Base-by-base conservation (phyloP, 1,140 invertebrate genomes). In the Microvelia longipes region DNA sequence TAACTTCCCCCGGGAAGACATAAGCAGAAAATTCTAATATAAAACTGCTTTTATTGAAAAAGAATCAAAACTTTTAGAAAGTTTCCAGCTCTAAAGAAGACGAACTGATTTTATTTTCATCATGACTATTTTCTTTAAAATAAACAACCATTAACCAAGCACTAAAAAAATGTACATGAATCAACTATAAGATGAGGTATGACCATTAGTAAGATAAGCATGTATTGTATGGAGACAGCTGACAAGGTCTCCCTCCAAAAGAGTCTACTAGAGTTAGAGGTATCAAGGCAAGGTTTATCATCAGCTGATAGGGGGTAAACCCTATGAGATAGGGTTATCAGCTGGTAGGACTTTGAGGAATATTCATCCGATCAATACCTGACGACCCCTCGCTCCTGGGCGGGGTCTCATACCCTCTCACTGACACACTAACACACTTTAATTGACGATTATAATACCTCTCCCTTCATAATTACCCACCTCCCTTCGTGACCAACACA, bases 361-460 rank as follows among this genome's bases (percentile, higher is more conserved):
- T 5, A 19, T 5, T 50, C 5, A 50, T 19, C 27, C 14, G 66
- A 25, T 28, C 15, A 67, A 28, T 67, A 67, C 28, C 27, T 5
- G 11, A 28, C 66, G 19, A n/a, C 27, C 19, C 19, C 19, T 11
- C 27, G 27, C 5, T 25, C 2, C 24, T 24, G n/a, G 64, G 27
- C n/a, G 64, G 64, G 64, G 64, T 28, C n/a, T 24, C 64, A 65
- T 11, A 65, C 64, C n/a, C 35, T 50, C 35, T 50, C 64, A 65
- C 5, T 25, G 24, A 65, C 64, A 65, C 64, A 65, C 64, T 25
- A 24, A 65, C 64, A 65, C 64, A 65, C 64, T 25, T n/a, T 25
- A 24, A 65, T 28, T 25, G 24, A 65, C 27, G 29, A 19, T 24
- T 29, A 19, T 28, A 19, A 5, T 30, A 11, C 67, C 19, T n/a